Conservation (phyloP, 1,140 invertebrate species). For the Holotrichia oblita region DNA sequence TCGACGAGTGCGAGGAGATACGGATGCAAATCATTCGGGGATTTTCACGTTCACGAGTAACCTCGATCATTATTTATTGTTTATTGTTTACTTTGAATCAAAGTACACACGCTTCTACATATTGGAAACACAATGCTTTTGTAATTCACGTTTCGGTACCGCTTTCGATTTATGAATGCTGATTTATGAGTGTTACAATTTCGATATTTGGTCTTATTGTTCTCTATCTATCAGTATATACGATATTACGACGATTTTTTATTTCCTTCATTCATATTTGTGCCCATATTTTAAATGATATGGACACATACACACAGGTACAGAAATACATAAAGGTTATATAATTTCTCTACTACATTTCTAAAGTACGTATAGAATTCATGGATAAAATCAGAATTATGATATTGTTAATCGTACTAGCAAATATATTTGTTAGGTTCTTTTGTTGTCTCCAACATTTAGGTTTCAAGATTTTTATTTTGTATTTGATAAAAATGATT, state of each 20-base stretch:
- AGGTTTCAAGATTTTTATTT: no score
- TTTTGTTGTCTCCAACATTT: no score
- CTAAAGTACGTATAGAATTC: no score
- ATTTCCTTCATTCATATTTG: background rate
- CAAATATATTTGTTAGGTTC: no score
- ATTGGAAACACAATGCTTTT: conserved; percentile 5
- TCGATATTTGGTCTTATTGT: background rate
- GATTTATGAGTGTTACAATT: background rate
- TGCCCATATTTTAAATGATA: no score
- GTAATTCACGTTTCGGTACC: background rate
- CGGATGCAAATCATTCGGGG: background rate
- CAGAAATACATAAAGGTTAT: no score
- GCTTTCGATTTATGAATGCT: background rate
- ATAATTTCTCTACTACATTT: no score
- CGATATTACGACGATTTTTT: background rate
- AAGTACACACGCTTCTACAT: background rate
- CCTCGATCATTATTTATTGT: conserved; percentile 17
- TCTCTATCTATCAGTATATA: background rate
- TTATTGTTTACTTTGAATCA: conserved; percentile 17
- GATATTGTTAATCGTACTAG: no score
- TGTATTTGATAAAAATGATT: no score
- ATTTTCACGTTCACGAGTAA: background rate
- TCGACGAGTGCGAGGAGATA: background rate
- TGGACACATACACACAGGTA: no score
- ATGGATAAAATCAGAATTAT: no score